A percentile compares a stretch with the other conserved stretches of the same genome.
phyloP scores from a whole-genome alignment of 2,113 vertebrate genomes.

The Excalfactoria chinensis region DNA sequence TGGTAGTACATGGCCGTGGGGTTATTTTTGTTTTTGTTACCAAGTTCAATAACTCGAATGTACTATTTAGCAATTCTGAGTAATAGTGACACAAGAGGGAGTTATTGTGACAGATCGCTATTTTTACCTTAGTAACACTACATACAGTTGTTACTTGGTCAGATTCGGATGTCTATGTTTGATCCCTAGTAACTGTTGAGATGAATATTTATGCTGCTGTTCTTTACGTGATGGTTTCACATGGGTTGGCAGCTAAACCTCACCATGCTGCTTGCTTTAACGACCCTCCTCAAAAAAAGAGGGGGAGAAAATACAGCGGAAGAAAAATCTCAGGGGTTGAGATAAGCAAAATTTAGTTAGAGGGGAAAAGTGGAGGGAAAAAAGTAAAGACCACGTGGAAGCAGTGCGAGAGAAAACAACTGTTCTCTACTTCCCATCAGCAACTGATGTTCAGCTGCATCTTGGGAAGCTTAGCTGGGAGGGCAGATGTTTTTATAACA shows the following conservation, averaged over 20 bases:
- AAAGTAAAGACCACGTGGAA: neutral
- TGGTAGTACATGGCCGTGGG: rapidly evolving
- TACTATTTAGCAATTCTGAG: neutral
- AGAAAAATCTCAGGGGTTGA: neutral
- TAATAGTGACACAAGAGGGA: neutral
- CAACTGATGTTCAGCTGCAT: neutral
- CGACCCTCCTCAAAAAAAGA: neutral
- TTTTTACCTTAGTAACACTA: neutral
- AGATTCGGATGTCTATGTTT: neutral
- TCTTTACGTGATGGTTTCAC: too few species aligned
- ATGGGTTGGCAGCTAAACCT: neutral
- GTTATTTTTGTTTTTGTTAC: neutral
- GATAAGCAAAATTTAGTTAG: neutral
- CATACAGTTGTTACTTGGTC: neutral
- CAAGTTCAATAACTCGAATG: neutral
- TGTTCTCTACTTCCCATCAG: neutral
- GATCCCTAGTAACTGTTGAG: neutral
- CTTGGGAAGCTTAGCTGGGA: neutral
- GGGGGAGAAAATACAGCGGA: neutral
- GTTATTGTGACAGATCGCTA: neutral
- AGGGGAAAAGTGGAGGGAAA: neutral
- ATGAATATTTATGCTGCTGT: too few species aligned
- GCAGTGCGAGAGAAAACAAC: neutral
- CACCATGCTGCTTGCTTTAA: neutral
- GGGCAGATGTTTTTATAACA: neutral